A percentile compares a stretch with the other conserved stretches of the same genome.
Evolutionary conservation across 1,140 invertebrate genomes (phyloP).

Genomic region (Drosophila elegans): DNA sequence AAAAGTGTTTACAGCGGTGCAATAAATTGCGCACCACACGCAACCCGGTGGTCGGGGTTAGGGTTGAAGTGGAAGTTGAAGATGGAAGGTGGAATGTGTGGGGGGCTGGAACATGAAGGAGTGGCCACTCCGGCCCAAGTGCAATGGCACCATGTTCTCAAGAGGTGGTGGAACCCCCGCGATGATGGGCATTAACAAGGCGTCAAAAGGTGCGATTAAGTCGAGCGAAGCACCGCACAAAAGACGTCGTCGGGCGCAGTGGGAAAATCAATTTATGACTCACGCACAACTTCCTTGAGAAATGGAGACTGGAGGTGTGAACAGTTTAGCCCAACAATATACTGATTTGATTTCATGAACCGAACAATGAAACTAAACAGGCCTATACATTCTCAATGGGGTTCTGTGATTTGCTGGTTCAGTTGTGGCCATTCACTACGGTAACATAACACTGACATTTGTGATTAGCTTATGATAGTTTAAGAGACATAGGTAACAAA

Average conservation of each 20-base stretch:
- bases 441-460: background rate
- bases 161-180: background rate
- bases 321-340: slow-evolving; percentile 40
- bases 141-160: slow-evolving; percentile 1
- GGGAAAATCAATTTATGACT: slow-evolving; percentile 67
- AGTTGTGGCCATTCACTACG: slow-evolving; percentile 2
- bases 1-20: slow-evolving; percentile 77
- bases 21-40: slow-evolving; percentile 73
- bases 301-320: slow-evolving; percentile 20
- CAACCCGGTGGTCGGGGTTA: slow-evolving; percentile 24
- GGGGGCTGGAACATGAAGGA: slow-evolving; percentile 12
- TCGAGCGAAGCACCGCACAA: slow-evolving; percentile 34
- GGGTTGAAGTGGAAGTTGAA: background rate
- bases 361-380: slow-evolving; percentile 24
- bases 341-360: slow-evolving; percentile 24
- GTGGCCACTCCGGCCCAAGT: slow-evolving; percentile 9
- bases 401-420: background rate
- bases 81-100: background rate
- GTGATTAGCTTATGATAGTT: no score
- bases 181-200: slow-evolving; percentile 48
- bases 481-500: no score
- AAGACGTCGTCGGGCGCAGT: slow-evolving; percentile 10
- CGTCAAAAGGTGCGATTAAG: slow-evolving; percentile 71
- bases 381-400: slow-evolving; percentile 15
- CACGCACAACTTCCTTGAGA: slow-evolving; percentile 32